Base-by-base conservation (phyloP, 1,140 invertebrate genomes). In the Polypedilum vanderplanki region DNA sequence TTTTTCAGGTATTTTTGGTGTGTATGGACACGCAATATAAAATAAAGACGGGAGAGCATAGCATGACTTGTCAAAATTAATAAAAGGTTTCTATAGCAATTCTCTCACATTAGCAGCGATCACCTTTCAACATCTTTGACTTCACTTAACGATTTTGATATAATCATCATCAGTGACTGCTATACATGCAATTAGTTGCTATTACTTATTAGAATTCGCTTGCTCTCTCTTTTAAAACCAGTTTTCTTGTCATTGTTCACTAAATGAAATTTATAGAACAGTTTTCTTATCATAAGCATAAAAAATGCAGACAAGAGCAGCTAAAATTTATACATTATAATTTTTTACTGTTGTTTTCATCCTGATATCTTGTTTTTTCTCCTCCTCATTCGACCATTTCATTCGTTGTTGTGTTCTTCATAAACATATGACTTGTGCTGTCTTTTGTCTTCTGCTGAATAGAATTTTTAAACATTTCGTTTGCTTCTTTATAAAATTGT, bases 31-130 rank as follows among this genome's bases (percentile, higher is more conserved):
- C 10, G n/a, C 46, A 17, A 57, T 1, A 8, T 1, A 8, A 57
- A 8, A 57, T 1, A 57, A 12, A 57, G 8, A 57, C n/a, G n/a
- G n/a, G 8, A 17, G n/a, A 17, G 10, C 46, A 70, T 70, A 70
- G 65, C 65, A 70, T 70, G 65, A 70, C 65, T 70, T 70, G 65
- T 70, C 65, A 70, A 70, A 70, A 70, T 70, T 70, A 70, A 70
- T 70, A 22, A 70, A 70, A 70, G 65, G 65, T 70, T 70, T 70
- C 65, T 57, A n/a, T 57, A 57, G 46, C 46, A 7, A 70, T 70
- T 70, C 65, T 70, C 65, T 20, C 65, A 70, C 65, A 70, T 20
- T 70, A 70, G 20, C 20, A 22, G 18, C 20, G 65, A 22, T 70
- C 46, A 57, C n/a, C 46, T 70, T 70, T 70, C 65, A 70, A 70